Percentiles rank a stretch among this genome's conserved stretches.
Conservation (phyloP, 2,888 invertebrate genomes). For the Coelogynopora nodosa region DNA sequence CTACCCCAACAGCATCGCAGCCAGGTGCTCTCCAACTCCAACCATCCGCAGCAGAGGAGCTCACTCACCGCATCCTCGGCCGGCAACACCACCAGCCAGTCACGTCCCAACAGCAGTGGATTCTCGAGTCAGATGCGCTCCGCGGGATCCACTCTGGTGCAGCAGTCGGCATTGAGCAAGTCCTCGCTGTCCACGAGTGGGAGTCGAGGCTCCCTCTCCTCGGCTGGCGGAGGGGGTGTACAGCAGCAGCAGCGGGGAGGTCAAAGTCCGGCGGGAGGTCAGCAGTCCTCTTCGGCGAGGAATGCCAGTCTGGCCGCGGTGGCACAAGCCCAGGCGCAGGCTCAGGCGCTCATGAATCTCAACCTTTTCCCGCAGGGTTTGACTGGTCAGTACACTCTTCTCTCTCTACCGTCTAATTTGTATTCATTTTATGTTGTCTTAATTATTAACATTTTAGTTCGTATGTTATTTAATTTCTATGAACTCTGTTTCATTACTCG, state of each 20-base stretch:
- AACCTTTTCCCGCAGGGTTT: not conserved
- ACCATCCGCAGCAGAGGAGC: not conserved
- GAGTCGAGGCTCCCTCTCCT: not conserved
- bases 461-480: not conserved
- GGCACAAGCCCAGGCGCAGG: slow-evolving; percentile 2
- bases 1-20: not conserved
- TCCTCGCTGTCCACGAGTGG: not conserved
- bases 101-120: not conserved
- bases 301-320: slow-evolving; percentile 8
- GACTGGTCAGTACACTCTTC: not conserved
- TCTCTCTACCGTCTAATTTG: no score
- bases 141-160: not conserved
- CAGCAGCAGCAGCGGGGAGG: not conserved
- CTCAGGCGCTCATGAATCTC: not conserved
- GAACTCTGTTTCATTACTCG: no score
- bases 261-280: not conserved
- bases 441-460: no score
- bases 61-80: not conserved
- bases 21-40: not conserved
- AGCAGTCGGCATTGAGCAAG: not conserved
- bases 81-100: not conserved
- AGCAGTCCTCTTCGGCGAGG: not conserved
- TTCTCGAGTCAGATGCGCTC: not conserved
- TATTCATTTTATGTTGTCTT: no score
- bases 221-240: not conserved